These are phyloP conservation scores for Hippoglossus stenolepis DNA, from an alignment of 2,113 vertebrate genomes.

Conservation along the genomic window DNA sequence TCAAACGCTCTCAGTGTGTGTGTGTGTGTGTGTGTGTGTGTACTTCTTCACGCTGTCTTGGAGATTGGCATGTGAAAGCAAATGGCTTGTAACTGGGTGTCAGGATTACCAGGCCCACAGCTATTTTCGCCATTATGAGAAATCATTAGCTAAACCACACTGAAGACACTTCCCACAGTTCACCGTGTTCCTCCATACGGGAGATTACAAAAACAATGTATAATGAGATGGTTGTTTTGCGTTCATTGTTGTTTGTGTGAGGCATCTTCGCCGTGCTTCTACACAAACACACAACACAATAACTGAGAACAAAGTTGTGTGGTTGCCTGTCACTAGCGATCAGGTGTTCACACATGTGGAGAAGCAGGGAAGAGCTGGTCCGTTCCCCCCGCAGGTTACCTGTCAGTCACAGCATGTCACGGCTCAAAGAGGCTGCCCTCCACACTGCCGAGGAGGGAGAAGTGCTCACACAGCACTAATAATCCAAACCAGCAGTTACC, in stretches of 20 bases:
- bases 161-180: neutral
- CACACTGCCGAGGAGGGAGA: constrained; percentile 25
- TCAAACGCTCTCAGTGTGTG: neutral
- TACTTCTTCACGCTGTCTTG: constrained; percentile 16
- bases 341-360: constrained; percentile 55
- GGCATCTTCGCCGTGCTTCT: neutral
- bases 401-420: constrained; percentile 69
- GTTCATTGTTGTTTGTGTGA: neutral
- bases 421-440: constrained; percentile 42
- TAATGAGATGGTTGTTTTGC: neutral
- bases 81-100: constrained; percentile 50
- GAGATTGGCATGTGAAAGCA: constrained; percentile 33
- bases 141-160: constrained; percentile 36
- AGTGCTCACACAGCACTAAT: constrained; percentile 41
- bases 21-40: neutral
- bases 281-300: neutral
- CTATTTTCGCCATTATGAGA: constrained; percentile 21
- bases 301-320: constrained; percentile 31
- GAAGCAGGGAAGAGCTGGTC: constrained; percentile 43
- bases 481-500: constrained; percentile 7
- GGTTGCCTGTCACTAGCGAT: constrained; percentile 64
- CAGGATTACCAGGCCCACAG: constrained; percentile 41
- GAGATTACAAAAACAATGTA: neutral
- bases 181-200: neutral
- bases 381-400: constrained; percentile 64